Percentiles rank a stretch among this genome's conserved stretches.
phyloP scores from a whole-genome alignment of 2,113 vertebrate genomes.

The Percopsis transmontana region DNA sequence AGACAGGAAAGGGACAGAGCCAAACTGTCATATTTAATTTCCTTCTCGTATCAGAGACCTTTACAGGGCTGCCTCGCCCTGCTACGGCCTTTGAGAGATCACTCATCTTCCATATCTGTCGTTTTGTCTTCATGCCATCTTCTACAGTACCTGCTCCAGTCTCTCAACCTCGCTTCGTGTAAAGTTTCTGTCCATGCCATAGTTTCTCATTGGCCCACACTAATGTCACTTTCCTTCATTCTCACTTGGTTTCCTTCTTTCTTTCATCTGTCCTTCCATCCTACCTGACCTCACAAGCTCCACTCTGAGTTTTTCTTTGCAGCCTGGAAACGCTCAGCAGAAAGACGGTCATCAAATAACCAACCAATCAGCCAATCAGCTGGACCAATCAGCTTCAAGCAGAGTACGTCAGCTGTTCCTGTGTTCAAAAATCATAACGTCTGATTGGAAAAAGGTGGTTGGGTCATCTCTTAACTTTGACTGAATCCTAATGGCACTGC shows the following conservation, averaged over 20 bases:
- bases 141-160: neutral
- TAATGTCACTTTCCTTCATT: neutral
- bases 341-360: no score
- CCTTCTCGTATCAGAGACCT: constrained; percentile 6
- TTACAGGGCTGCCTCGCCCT: constrained; percentile 1
- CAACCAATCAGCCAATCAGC: no score
- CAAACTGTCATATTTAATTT: constrained; percentile 15
- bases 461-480: no score
- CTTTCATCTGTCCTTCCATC: constrained; percentile 7
- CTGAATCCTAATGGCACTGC: no score
- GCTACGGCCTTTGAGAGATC: constrained; percentile 4
- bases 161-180: constrained; percentile 16
- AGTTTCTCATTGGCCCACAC: neutral
- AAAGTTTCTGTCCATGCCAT: constrained; percentile 6
- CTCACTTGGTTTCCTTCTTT: constrained; percentile 1
- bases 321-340: no score
- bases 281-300: constrained; percentile 28
- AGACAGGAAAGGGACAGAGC: constrained; percentile 12
- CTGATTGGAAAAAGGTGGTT: no score
- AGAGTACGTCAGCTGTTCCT: no score
- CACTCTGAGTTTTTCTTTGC: no score
- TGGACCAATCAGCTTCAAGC: no score
- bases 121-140: constrained; percentile 20
- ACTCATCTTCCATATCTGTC: constrained; percentile 25
- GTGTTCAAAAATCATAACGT: no score